These are phyloP conservation scores for Ochropleura leucogaster DNA, from an alignment of 2,888 invertebrate species.

Conservation along the genomic window DNA sequence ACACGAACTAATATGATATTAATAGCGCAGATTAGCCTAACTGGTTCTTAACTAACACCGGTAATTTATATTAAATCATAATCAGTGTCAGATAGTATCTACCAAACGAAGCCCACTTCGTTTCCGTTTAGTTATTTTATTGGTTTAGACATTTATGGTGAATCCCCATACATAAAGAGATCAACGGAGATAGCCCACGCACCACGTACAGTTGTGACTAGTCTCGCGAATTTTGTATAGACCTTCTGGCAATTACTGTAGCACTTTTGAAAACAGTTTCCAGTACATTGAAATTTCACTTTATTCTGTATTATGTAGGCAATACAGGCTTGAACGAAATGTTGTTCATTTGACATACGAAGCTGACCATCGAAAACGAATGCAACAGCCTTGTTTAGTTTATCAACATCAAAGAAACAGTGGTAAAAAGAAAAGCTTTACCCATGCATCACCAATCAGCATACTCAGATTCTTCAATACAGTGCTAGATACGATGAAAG, in stretches of 20 bases:
- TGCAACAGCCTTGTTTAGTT: background rate
- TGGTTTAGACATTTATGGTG: background rate
- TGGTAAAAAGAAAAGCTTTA: background rate
- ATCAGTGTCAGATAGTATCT: constrained; percentile 41
- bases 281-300: background rate
- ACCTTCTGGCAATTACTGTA: background rate
- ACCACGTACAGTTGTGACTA: background rate
- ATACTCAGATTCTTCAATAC: background rate
- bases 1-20: constrained; percentile 62
- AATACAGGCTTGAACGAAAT: background rate
- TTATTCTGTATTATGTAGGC: background rate
- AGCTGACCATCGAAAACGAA: background rate
- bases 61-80: constrained; percentile 52
- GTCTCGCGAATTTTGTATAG: background rate
- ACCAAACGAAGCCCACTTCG: constrained; percentile 3
- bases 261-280: background rate
- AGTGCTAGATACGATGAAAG: background rate
- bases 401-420: background rate
- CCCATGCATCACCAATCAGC: background rate
- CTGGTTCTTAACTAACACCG: constrained; percentile 49
- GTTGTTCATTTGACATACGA: background rate
- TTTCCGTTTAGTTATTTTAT: constrained; percentile 23
- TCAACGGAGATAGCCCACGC: constrained; percentile 20
- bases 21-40: constrained; percentile 58
- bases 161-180: background rate